These are phyloP conservation scores for Phenganax marumi DNA, from an alignment of 92 coral and sea anemone genomes.

Conservation along the genomic window DNA sequence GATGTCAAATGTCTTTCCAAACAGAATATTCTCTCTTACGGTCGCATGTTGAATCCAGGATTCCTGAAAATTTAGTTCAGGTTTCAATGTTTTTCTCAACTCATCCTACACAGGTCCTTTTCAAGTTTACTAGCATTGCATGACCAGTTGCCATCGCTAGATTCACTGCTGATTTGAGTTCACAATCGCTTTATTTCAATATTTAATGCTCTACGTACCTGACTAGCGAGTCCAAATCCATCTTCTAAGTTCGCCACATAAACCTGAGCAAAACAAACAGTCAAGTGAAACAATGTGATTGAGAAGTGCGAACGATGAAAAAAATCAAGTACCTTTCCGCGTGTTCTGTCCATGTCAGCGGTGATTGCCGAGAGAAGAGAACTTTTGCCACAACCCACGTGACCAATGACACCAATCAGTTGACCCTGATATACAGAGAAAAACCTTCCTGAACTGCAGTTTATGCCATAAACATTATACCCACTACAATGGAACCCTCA, in stretches of 20 bases:
- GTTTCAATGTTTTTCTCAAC: not conserved
- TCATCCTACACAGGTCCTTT: not conserved
- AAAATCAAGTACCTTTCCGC: conserved; percentile 62
- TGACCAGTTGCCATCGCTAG: too few species aligned
- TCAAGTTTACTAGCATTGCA: too few species aligned
- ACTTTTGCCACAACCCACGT: conserved; percentile 93
- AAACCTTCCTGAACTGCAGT: not conserved
- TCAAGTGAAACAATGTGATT: not conserved
- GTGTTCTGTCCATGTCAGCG: conserved; percentile 83
- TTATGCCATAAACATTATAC: too few species aligned
- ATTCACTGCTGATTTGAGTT: too few species aligned
- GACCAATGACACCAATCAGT: conserved; percentile 86
- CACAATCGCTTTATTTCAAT: too few species aligned
- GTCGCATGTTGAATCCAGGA: conserved; percentile 99
- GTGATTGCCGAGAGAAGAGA: conserved; percentile 85
- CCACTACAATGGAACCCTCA: too few species aligned
- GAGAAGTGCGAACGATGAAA: not conserved
- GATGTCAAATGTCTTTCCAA: conserved; percentile 79
- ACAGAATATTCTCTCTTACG: conserved; percentile 89
- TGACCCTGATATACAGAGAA: conserved; percentile 59
- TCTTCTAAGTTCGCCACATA: conserved; percentile 70
- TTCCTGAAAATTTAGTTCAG: conserved; percentile 53
- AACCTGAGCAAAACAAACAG: conserved; percentile 47
- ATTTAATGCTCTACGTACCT: conserved; percentile 62
- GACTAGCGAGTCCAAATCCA: conserved; percentile 90